Conservation (phyloP, 2,113 vertebrate species). For the Callaeas wilsoni region DNA sequence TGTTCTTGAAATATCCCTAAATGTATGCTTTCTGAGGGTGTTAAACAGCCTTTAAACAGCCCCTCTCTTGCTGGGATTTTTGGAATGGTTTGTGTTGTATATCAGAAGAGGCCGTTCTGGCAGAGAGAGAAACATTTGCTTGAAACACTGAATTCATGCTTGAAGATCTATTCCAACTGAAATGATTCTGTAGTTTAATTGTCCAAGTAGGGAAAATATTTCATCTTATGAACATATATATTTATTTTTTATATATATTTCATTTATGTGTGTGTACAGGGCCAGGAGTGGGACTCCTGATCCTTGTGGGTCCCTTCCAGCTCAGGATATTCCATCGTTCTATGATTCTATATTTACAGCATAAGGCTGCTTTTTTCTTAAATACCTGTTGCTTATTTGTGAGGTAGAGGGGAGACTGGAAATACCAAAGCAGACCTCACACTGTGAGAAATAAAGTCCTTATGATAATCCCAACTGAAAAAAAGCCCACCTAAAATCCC, state of each 20-base stretch:
- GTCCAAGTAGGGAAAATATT: background rate
- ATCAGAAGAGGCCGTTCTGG: background rate
- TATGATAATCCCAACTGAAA: background rate
- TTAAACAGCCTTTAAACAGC: background rate
- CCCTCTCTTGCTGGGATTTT: background rate
- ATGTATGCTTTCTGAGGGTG: background rate
- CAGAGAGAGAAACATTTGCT: background rate
- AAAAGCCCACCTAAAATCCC: fast-evolving
- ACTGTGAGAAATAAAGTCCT: background rate
- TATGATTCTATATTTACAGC: background rate
- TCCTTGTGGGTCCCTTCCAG: background rate
- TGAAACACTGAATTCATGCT: background rate
- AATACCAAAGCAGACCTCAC: background rate
- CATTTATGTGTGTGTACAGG: background rate
- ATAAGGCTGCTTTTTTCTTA: background rate
- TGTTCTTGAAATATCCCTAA: background rate
- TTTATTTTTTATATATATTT: background rate
- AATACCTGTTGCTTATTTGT: background rate
- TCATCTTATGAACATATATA: background rate
- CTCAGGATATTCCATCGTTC: background rate
- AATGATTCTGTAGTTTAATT: background rate
- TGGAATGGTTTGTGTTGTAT: background rate
- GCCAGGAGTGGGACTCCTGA: fast-evolving
- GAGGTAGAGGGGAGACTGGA: background rate
- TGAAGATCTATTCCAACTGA: background rate